A percentile compares a stretch with the other conserved stretches of the same genome.
Conservation (phyloP, 2,797 vertebrate species). For the Sebastolobus altivelis region DNA sequence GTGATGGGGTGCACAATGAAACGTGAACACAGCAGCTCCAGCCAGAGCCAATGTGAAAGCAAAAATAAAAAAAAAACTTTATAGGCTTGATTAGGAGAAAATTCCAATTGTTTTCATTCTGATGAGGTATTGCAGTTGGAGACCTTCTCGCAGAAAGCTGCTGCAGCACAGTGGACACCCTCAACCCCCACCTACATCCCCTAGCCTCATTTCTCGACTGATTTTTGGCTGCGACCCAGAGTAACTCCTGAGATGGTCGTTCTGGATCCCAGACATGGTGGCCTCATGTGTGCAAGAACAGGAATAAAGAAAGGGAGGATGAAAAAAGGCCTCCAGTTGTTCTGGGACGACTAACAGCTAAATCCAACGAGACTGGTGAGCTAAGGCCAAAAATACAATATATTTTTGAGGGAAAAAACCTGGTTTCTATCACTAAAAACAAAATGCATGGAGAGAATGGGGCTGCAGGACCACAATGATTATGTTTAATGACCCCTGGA, state of each 20-base stretch:
- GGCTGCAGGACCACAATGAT: constrained; percentile 58
- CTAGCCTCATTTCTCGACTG: constrained; percentile 44
- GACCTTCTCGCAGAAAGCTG: constrained; percentile 43
- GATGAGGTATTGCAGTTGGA: constrained; percentile 77
- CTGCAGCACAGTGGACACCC: constrained; percentile 35
- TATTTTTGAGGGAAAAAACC: constrained; percentile 71
- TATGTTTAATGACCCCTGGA: constrained; percentile 79
- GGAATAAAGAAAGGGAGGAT: constrained; percentile 48
- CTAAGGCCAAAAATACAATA: constrained; percentile 70
- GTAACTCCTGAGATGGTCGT: constrained; percentile 71
- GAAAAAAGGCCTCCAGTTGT: constrained; percentile 64
- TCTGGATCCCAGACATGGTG: constrained; percentile 70
- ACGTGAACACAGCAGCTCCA: constrained; percentile 38
- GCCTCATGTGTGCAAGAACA: constrained; percentile 68
- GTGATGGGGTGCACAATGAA: constrained; percentile 40
- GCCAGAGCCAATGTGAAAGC: constrained; percentile 31
- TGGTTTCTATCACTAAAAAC: constrained; percentile 75
- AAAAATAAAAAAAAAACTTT: constrained; percentile 14
- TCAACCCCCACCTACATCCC: constrained; percentile 48
- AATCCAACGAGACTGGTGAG: constrained; percentile 68
- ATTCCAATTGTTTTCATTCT: constrained; percentile 64
- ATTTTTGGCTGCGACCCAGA: constrained; percentile 63
- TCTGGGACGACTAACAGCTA: constrained; percentile 68
- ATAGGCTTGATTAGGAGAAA: constrained; percentile 58
- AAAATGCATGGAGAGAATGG: constrained; percentile 55